phyloP scores from a whole-genome alignment of 2,797 vertebrate genomes.

The Otolemur crassicaudatus region DNA sequence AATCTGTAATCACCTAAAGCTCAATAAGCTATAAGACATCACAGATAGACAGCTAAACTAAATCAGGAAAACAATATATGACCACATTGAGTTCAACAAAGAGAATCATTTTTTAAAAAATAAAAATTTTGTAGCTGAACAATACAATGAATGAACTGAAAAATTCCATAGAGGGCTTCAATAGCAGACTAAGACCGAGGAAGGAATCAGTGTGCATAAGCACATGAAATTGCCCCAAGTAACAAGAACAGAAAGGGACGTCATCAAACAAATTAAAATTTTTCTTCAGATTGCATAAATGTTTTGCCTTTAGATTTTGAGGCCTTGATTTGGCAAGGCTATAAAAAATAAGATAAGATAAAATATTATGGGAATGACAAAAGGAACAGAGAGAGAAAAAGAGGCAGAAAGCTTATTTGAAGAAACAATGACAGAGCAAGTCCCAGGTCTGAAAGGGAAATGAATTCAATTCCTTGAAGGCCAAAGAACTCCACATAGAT shows the following conservation, averaged over 20 bases:
- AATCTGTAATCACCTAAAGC: neutral
- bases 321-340: too few species aligned
- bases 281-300: too few species aligned
- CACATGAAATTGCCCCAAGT: neutral
- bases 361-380: neutral
- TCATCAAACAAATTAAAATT: neutral
- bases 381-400: neutral
- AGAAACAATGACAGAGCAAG: neutral
- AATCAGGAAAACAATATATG: neutral
- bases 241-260: neutral
- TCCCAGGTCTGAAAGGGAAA: neutral
- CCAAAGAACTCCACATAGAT: neutral
- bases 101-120: neutral
- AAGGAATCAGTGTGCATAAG: neutral
- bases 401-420: neutral
- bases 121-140: neutral
- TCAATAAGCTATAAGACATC: neutral
- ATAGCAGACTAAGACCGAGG: neutral
- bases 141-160: neutral
- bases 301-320: too few species aligned
- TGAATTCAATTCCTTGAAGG: neutral
- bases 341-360: too few species aligned
- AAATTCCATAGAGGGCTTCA: neutral
- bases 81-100: neutral
- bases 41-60: neutral